Conservation (phyloP, 2,888 invertebrate species). For the Eulithis prunata region DNA sequence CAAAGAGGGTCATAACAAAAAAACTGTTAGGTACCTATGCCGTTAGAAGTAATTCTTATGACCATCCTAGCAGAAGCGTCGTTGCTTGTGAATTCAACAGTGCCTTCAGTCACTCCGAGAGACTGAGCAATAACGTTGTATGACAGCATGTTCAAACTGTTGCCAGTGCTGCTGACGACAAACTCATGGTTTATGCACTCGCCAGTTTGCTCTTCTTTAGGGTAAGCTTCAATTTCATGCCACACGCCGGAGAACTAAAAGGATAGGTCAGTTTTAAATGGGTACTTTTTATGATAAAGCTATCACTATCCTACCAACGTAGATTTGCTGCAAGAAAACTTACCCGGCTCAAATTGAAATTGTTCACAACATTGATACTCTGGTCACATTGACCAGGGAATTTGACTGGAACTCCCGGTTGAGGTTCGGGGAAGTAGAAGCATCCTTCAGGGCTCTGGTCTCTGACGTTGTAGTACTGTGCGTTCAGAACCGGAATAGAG, state of each 20-base stretch:
- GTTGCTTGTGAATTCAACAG: conserved; percentile 33
- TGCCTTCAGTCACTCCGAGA: conserved; percentile 42
- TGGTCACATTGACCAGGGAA: conserved; percentile 60
- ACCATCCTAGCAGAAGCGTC: conserved; percentile 39
- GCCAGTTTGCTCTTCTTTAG: conserved; percentile 46
- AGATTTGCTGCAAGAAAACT: background rate
- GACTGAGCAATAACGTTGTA: conserved; percentile 45
- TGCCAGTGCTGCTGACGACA: conserved; percentile 9
- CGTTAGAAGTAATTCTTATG: conserved; percentile 31
- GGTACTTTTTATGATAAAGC: too few relatives aligned
- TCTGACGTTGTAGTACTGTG: conserved; percentile 49
- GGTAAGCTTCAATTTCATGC: conserved; percentile 50
- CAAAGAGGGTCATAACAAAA: background rate
- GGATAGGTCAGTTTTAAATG: background rate
- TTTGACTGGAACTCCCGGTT: conserved; percentile 49
- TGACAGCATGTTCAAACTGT: conserved; percentile 41
- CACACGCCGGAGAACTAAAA: conserved; percentile 46
- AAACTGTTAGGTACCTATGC: conserved; percentile 29
- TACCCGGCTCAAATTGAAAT: conserved; percentile 43
- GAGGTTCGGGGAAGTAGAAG: conserved; percentile 59
- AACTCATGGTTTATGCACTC: conserved; percentile 49
- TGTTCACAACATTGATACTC: conserved; percentile 42
- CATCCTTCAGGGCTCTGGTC: conserved; percentile 55
- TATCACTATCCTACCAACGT: too few relatives aligned
- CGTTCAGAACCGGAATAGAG: conserved; percentile 51